phyloP scores from a whole-genome alignment of 2,113 vertebrate genomes.

The Phalacrocorax aristotelis region DNA sequence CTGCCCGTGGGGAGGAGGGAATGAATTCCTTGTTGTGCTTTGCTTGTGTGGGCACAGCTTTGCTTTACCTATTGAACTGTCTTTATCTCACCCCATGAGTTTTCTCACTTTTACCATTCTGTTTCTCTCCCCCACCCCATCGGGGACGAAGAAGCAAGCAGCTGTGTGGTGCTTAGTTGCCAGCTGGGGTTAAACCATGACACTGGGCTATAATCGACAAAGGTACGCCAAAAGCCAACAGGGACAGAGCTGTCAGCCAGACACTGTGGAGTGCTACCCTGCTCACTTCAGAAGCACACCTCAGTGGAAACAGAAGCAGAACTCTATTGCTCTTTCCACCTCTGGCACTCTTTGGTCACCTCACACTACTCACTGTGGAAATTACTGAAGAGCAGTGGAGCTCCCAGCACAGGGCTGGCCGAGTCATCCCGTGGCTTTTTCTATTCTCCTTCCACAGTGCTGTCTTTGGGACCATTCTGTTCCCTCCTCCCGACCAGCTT shows the following conservation, averaged over 20 bases:
- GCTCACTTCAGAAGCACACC: background rate
- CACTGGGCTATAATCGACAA: background rate
- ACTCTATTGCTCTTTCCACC: background rate
- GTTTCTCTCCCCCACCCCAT: background rate
- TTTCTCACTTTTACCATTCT: background rate
- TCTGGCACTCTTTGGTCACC: background rate
- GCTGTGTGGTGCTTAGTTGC: background rate
- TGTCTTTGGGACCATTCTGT: background rate
- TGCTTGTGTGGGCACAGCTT: rapidly evolving
- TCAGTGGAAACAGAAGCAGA: background rate
- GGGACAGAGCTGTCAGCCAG: background rate
- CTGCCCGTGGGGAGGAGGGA: rapidly evolving
- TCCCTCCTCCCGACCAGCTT: background rate
- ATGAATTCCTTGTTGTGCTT: background rate
- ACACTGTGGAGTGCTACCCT: background rate
- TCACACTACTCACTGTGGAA: background rate
- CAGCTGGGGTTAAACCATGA: rapidly evolving
- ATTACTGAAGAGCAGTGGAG: background rate
- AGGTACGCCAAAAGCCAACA: background rate
- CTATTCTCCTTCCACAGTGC: background rate
- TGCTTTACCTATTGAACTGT: background rate
- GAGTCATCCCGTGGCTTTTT: background rate
- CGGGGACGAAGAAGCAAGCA: rapidly evolving
- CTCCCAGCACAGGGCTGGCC: background rate
- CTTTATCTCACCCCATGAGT: background rate